Evolutionary conservation across 2,113 vertebrate species (phyloP), one percentile per base, ranked within the genome.

Genomic region (Pampusana beccarii): DNA sequence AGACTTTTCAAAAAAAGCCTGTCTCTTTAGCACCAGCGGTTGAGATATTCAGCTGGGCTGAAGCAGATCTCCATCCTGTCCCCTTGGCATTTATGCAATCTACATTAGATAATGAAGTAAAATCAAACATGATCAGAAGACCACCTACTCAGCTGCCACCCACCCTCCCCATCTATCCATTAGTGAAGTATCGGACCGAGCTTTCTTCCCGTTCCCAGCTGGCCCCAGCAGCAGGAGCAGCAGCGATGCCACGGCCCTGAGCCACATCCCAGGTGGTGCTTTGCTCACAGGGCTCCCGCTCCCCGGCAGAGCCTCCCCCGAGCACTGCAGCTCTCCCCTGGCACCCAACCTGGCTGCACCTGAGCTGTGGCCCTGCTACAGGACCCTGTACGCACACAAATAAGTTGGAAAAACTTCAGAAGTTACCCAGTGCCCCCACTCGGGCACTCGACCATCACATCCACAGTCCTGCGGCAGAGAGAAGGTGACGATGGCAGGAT

Each of bases 391-490:
- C 3, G 2, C 31, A 10, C 85, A 40, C 46, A 58, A 36, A 64
- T 72, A 46, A 88, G 75, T 36, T 28, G 11, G 13, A 56, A 83
- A 48, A 80, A 80, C 60, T 80, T 51, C 58, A 5, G 18, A 9
- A 73, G 71, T 57, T n/a, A 8, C 17, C 14, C 56, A 0, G 10
- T 13, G 53, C 24, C 48, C 26, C 0, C 8, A 11, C 64, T 44
- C 4, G 4, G 20, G 23, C 0, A 6, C 15, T 44, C 1, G 0
- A 2, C 29, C 60, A 3, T 3, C 0, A 1, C 4, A 3, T 33
- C 3, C 0, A 29, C 2, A 16, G 25, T 23, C 26, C 48, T 33
- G 60, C 14, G 3, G 67, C 26, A 13, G 6, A 7, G 33, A 53
- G n/a, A 3, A 0, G 1, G 0, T 0, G 69, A 5, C 17, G 38